These are phyloP conservation scores for Forficula auricularia DNA, from an alignment of 1,140 invertebrate species.

Conservation along the genomic window DNA sequence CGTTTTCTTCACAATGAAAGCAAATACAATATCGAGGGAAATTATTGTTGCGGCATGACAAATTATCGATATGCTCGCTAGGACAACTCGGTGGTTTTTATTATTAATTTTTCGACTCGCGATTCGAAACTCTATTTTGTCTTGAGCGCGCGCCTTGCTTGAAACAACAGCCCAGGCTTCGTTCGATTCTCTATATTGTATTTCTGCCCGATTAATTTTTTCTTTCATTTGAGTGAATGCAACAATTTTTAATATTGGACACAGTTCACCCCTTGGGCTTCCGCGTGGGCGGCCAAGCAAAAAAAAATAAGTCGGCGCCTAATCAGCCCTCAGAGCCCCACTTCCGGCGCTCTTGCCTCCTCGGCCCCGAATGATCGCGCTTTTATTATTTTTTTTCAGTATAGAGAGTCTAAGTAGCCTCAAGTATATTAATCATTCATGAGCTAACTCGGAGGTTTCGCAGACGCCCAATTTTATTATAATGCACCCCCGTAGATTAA, in stretches of 20 bases:
- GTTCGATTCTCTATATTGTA: slow-evolving; percentile 9
- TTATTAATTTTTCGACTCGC: slow-evolving; percentile 2
- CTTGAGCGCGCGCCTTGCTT: neutral
- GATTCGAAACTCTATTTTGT: no score
- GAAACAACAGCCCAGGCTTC: slow-evolving; percentile 6
- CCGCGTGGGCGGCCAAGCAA: no score
- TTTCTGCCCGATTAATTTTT: slow-evolving; percentile 11
- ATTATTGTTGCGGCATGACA: no score
- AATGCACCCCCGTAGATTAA: no score
- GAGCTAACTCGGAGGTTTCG: slow-evolving; percentile 3
- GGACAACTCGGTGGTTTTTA: neutral
- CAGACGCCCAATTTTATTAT: no score
- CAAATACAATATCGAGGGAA: no score
- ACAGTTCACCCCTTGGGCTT: neutral
- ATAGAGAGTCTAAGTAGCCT: neutral
- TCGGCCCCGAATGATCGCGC: neutral
- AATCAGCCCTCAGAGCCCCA: no score
- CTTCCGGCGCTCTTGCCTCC: no score
- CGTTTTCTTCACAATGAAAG: no score
- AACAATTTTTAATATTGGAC: slow-evolving; percentile 13
- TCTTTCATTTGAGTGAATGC: slow-evolving; percentile 11
- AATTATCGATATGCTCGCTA: no score
- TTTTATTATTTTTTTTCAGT: neutral
- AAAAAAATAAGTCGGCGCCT: no score
- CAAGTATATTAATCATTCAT: slow-evolving; percentile 11